These are phyloP conservation scores for Blera fallax DNA, from an alignment of 2,888 invertebrate species.

Conservation along the genomic window DNA sequence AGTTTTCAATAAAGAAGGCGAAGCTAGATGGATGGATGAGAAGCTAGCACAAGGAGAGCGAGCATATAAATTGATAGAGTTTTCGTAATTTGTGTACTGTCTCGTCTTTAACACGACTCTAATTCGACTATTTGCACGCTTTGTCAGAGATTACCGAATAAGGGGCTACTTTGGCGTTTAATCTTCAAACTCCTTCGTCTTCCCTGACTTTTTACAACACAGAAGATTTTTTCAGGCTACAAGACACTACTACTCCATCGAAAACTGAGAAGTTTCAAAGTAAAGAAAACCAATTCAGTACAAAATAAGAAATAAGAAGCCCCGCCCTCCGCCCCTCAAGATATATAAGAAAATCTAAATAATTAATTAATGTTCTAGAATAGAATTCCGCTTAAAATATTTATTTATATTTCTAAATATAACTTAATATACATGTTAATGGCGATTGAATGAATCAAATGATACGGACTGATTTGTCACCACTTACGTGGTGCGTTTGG, in stretches of 20 bases:
- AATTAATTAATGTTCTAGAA: neutral
- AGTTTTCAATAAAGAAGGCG: neutral
- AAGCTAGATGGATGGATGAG: no score
- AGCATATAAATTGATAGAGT: neutral
- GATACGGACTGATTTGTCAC: slow-evolving; percentile 2
- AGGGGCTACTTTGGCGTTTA: neutral
- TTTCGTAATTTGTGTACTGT: neutral
- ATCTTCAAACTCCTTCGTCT: neutral
- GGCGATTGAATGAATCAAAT: slow-evolving; percentile 9
- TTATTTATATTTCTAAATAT: slow-evolving; percentile 22
- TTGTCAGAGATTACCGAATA: neutral
- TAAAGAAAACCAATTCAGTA: slow-evolving; percentile 36
- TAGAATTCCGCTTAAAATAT: neutral
- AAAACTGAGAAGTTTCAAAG: neutral
- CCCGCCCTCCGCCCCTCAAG: slow-evolving; percentile 9
- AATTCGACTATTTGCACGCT: no score
- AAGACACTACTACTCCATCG: neutral
- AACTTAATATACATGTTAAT: neutral
- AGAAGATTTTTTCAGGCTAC: neutral
- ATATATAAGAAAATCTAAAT: neutral
- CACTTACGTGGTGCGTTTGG: neutral
- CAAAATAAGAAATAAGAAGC: slow-evolving; percentile 55
- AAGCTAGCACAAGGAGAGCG: neutral
- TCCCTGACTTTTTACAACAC: neutral
- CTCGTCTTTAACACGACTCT: no score